Conservation (phyloP, 2,888 invertebrate genomes). For the Cheilosia soror region DNA sequence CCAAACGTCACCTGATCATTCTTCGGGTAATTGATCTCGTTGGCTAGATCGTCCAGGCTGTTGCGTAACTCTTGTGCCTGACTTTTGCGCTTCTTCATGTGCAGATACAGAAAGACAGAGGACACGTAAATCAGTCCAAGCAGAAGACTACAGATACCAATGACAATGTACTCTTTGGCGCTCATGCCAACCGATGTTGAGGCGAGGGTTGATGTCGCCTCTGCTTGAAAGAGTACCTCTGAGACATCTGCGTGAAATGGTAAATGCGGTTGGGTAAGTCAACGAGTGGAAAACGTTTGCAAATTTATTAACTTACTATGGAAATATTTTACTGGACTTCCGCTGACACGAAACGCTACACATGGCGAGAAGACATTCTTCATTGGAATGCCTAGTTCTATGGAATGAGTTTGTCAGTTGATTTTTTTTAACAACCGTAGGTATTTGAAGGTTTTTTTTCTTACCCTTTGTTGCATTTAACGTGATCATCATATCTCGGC, state of each 20-base stretch:
- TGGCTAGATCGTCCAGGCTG: conserved; percentile 80
- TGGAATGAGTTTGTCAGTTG: background rate
- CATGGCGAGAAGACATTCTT: conserved; percentile 91
- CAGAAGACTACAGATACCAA: conserved; percentile 92
- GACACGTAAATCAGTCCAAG: conserved; percentile 94
- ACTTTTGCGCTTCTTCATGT: conserved; percentile 88
- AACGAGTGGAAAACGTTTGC: conserved; percentile 16
- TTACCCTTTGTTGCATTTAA: conserved; percentile 82
- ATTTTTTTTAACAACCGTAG: background rate
- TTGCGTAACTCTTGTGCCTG: conserved; percentile 80
- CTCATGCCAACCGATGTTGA: conserved; percentile 87
- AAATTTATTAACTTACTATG: conserved; percentile 85
- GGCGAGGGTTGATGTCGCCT: conserved; percentile 86
- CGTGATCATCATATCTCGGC: conserved; percentile 87
- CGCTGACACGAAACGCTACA: conserved; percentile 93
- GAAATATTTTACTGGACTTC: conserved; percentile 88
- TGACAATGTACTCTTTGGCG: conserved; percentile 91
- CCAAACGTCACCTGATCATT: conserved; percentile 83
- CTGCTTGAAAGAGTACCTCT: conserved; percentile 90
- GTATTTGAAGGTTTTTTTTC: conserved; percentile 10
- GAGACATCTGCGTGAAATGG: conserved; percentile 87
- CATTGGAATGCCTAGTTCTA: conserved; percentile 81
- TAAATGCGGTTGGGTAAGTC: conserved; percentile 7
- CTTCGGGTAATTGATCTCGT: conserved; percentile 84
- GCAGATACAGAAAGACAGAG: conserved; percentile 92